Conservation (phyloP, 2,888 invertebrate genomes). For the Xestoiulus laeticollis region DNA sequence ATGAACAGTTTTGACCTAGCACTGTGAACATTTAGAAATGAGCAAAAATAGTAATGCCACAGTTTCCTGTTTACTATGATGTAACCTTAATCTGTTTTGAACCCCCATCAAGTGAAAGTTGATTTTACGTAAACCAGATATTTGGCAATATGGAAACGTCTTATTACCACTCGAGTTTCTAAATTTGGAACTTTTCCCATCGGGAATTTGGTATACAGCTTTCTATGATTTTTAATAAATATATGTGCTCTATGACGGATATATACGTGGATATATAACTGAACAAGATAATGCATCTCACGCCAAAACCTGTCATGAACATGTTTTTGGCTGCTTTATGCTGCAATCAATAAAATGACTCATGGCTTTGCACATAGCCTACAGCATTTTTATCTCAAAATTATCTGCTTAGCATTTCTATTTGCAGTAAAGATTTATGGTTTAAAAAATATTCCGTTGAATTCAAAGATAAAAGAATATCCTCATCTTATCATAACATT, state of each 20-base stretch:
- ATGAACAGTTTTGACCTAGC: neutral
- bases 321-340: neutral
- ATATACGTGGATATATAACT: neutral
- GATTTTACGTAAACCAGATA: neutral
- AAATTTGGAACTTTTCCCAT: neutral
- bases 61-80: neutral
- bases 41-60: neutral
- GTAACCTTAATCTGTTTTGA: neutral
- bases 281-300: neutral
- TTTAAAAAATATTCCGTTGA: neutral
- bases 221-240: neutral
- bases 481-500: neutral
- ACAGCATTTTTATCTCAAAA: neutral
- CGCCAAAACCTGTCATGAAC: neutral
- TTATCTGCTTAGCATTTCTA: neutral
- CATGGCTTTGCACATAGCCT: neutral
- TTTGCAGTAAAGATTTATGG: neutral
- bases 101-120: neutral
- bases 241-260: neutral
- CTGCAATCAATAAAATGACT: constrained; percentile 8
- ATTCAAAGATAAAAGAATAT: neutral
- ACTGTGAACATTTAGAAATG: neutral
- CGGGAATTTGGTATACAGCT: neutral
- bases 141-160: neutral
- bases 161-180: neutral